These are phyloP conservation scores for Enteromius argenteus DNA, from an alignment of 2,797 vertebrate species.

Conservation along the genomic window DNA sequence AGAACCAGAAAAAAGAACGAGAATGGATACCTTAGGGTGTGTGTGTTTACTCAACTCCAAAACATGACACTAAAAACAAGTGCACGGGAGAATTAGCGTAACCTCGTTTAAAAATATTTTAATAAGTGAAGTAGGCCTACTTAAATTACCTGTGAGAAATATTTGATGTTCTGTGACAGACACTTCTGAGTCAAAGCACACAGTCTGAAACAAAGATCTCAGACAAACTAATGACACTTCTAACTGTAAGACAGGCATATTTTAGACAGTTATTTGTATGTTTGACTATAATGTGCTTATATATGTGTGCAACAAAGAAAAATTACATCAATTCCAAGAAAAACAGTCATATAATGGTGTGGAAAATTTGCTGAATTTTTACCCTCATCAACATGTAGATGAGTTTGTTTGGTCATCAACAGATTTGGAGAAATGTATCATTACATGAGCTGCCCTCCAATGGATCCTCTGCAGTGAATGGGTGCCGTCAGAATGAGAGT, in stretches of 20 bases:
- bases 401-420: too few species aligned
- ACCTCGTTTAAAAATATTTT: neutral
- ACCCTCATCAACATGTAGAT: too few species aligned
- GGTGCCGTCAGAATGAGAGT: too few species aligned
- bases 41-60: neutral
- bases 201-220: constrained; percentile 7
- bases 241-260: neutral
- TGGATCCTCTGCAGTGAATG: too few species aligned
- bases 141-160: constrained; percentile 10
- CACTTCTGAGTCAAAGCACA: neutral
- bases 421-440: too few species aligned
- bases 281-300: neutral
- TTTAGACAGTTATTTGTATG: neutral
- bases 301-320: neutral
- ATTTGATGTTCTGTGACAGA: constrained; percentile 1
- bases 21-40: neutral
- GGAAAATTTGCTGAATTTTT: neutral
- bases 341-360: neutral
- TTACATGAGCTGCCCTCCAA: too few species aligned
- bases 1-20: neutral
- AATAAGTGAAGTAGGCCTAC: constrained; percentile 13
- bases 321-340: neutral
- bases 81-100: neutral
- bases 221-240: neutral
- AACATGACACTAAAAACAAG: constrained; percentile 15